Evolutionary conservation across 2,888 invertebrate genomes (phyloP).

Genomic region (Clunio marinus): DNA sequence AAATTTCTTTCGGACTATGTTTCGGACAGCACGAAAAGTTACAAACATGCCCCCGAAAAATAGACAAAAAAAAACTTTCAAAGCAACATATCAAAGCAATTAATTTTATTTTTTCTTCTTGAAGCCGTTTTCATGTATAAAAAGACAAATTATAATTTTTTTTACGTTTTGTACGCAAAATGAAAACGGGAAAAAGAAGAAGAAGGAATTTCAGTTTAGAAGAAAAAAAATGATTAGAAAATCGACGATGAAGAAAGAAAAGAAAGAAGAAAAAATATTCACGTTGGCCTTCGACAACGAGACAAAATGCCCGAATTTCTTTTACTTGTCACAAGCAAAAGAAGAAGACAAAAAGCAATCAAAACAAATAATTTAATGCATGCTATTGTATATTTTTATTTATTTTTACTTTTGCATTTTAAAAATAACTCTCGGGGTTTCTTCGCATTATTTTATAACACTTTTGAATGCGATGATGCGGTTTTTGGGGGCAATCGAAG

Average conservation of each 20-base stretch:
- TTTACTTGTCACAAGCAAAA: conserved; percentile 16
- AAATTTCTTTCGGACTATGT: too few relatives aligned
- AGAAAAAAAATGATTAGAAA: conserved; percentile 16
- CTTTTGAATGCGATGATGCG: neutral
- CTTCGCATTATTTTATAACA: neutral
- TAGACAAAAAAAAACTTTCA: neutral
- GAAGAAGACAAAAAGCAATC: neutral
- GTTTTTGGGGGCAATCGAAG: conserved; percentile 1
- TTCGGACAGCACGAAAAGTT: neutral
- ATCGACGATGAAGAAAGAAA: neutral
- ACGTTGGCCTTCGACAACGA: conserved; percentile 23
- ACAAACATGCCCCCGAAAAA: conserved; percentile 11
- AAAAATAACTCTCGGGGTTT: neutral
- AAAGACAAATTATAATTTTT: neutral
- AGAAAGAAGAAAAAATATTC: neutral
- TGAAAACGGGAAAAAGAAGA: conserved; percentile 8
- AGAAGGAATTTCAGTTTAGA: conserved; percentile 1
- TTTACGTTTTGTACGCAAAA: conserved; percentile 12
- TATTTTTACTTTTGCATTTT: neutral
- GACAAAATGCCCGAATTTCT: conserved; percentile 11
- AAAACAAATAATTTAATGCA: conserved; percentile 41
- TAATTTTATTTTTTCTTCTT: conserved; percentile 18
- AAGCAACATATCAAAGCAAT: conserved; percentile 14
- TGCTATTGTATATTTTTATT: neutral
- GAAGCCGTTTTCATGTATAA: conserved; percentile 16